Base-by-base conservation (phyloP, 2,797 vertebrate species). In the Danio tinwini region DNA sequence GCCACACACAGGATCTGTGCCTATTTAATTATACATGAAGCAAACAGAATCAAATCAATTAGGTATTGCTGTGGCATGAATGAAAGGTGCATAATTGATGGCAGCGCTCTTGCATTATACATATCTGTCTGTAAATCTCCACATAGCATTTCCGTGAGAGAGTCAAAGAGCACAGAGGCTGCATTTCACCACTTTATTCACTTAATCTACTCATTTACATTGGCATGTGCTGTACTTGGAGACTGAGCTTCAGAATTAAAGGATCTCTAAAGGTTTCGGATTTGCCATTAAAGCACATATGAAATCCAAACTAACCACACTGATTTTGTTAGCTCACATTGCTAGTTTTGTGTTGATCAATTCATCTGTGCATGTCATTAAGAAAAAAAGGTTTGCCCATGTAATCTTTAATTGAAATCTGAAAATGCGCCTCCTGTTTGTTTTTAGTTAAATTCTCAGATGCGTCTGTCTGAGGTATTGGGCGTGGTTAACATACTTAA, bases 1-100 rank as follows among this genome's bases (percentile, higher is more conserved):
- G 64, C 67, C 74, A 63, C 81, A 74, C 59, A 65, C 65, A 77
- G 14, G 80, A 81, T 80, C 87, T 79, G 64, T 55, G 78, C 62
- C 76, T 82, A 50, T 81, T 92, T 87, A 90, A 92, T 92, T 88
- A 92, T 86, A 88, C 91, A 92, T 90, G 87, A 89, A 83, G 85
- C 85, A 78, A 79, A 90, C 82, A 86, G 86, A 91, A 90, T 89
- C 87, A 88, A 91, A 92, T 91, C 90, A 91, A 90, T 87, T 90
- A 92, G 87, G 86, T 88, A 88, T 89, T 89, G 87, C 90, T 88
- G 87, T 86, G 85, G 88, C 85, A 89, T 87, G 90, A 91, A 92
- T 91, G 91, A 93, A 91, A 81, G 85, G 89, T 90, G 87, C 88
- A 91, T 92, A 92, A 93, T 90, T 91, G 89, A 93, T 90, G 85